Percentiles rank a stretch among this genome's conserved stretches.
These are phyloP conservation scores for Caenorhabditis becei DNA, from an alignment of 2,888 invertebrate species.

Conservation along the genomic window DNA sequence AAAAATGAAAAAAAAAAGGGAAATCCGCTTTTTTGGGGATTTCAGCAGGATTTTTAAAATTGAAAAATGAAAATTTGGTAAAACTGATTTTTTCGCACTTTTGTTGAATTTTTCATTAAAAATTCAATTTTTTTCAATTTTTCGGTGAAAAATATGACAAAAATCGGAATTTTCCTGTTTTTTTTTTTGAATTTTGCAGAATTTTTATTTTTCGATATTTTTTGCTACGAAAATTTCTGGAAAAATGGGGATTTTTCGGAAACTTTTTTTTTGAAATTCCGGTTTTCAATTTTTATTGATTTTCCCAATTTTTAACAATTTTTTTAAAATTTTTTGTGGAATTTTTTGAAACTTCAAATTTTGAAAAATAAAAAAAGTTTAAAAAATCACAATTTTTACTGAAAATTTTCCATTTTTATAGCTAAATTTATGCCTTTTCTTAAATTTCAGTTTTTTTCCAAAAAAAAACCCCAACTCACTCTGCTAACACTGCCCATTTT, in stretches of 20 bases:
- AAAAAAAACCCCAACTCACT: conserved; percentile 1
- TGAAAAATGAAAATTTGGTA: background rate
- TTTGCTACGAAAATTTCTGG: background rate
- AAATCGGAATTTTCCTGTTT: background rate
- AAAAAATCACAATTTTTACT: too few relatives aligned
- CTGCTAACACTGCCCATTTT: conserved; percentile 5
- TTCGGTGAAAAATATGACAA: too few relatives aligned
- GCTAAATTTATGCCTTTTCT: too few relatives aligned
- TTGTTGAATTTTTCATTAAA: too few relatives aligned
- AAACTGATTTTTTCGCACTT: too few relatives aligned
- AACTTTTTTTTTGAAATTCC: too few relatives aligned
- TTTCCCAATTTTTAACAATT: too few relatives aligned
- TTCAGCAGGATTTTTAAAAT: background rate
- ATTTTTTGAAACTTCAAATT: background rate
- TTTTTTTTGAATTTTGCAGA: background rate
- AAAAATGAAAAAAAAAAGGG: background rate
- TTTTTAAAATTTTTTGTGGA: too few relatives aligned
- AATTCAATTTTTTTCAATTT: conserved; percentile 4
- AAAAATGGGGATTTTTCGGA: background rate
- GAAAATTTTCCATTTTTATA: too few relatives aligned
- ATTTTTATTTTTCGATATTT: background rate
- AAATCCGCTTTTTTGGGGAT: background rate
- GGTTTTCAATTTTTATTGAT: too few relatives aligned
- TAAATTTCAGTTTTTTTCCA: background rate
- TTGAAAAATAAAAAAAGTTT: background rate